Base-by-base conservation (phyloP, 2,797 vertebrate species). In the Tragelaphus eurycerus region DNA sequence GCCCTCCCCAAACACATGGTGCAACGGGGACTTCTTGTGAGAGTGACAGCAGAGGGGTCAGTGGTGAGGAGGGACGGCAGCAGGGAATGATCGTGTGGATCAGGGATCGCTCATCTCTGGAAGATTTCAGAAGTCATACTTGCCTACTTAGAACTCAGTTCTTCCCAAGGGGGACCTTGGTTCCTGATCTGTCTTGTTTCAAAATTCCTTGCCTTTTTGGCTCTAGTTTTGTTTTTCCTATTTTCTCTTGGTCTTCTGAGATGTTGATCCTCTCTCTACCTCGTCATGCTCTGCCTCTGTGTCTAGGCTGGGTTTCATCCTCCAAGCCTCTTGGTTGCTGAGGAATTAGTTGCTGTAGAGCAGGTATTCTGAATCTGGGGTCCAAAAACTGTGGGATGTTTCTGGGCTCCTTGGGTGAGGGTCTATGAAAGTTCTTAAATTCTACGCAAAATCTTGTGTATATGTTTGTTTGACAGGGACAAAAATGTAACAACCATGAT, bases 31-130 rank as follows among this genome's bases (percentile, higher is more conserved):
- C 16, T 95, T 62, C 54, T n/a, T 27, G 27, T 46, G 43, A 34
- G 1, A 27, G 17, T 76, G 25, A 50, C 27, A 23, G 1, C 0
- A 29, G 74, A 12, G 29, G 9, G 29, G 31, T 57, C 59, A 43
- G 11, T 4, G 29, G 38, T 16, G n/a, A 71, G 43, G 21, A 71
- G 38, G 7, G 43, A 31, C 0, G 4, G n/a, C 23, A 55, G 29
- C 54, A 31, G 48, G 4, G 4, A 4, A n/a, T 0, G 25, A 12
- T 16, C 10, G 14, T 19, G 23, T 54, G 43, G 2, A 6, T n/a
- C 15, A 52, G 6, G 34, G 19, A 6, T 57, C 0, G 1, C 29
- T 79, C 23, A 60, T 31, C 23, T 79, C 50, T 8, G 43, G 34
- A 38, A 83, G 19, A 43, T 29, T 21, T 84, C 60, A 43, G 92